Percentiles rank a stretch among this genome's conserved stretches.
Conservation (phyloP, 2,888 invertebrate genomes). For the Candidula unifasciata region DNA sequence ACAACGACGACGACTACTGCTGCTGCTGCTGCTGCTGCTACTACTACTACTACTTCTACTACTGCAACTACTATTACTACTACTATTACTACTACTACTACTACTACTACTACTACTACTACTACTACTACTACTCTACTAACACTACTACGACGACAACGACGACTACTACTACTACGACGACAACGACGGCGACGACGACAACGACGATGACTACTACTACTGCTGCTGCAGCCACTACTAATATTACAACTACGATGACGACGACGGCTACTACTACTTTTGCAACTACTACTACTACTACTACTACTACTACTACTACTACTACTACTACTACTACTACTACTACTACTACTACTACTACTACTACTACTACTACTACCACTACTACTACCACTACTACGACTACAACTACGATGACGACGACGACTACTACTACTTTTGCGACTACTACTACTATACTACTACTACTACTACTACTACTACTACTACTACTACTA, state of each 20-base stretch:
- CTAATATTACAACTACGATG: not conserved
- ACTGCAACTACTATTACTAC: conserved; percentile 39
- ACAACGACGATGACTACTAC: too few relatives aligned
- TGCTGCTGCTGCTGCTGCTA: conserved; percentile 1
- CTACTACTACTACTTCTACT: conserved; percentile 13
- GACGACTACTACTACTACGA: too few relatives aligned
- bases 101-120: conserved; percentile 39
- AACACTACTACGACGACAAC: not conserved
- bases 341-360: conserved; percentile 37
- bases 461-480: not conserved
- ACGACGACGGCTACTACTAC: too few relatives aligned
- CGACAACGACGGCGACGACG: too few relatives aligned
- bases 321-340: conserved; percentile 39
- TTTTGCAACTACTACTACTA: not conserved
- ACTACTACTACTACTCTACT: conserved; percentile 22
- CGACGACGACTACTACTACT: conserved; percentile 8
- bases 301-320: conserved; percentile 38
- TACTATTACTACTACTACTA: conserved; percentile 42
- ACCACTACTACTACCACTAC: conserved; percentile 43
- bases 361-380: conserved; percentile 47
- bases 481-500: conserved; percentile 26
- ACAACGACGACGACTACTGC: not conserved
- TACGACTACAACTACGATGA: conserved; percentile 28
- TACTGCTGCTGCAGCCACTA: not conserved
- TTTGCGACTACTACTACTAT: conserved; percentile 28